Evolutionary conservation across 2,888 invertebrate species (phyloP).

Genomic region (Polymixis lichenea): DNA sequence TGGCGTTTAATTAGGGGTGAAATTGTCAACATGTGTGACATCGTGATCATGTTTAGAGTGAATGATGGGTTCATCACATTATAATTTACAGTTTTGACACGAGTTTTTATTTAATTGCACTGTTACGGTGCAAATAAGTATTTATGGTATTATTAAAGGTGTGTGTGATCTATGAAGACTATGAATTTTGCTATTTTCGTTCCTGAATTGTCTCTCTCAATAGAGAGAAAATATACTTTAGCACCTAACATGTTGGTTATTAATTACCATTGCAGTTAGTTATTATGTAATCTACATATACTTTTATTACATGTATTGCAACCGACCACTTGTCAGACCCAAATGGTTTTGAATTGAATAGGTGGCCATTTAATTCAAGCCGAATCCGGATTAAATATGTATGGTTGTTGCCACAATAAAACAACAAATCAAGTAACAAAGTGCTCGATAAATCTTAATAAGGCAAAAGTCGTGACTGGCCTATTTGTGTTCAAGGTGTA

Average conservation of each 20-base stretch:
- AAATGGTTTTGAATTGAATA: slow-evolving; percentile 59
- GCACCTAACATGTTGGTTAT: slow-evolving; percentile 1
- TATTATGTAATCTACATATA: slow-evolving; percentile 35
- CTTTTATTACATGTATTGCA: slow-evolving; percentile 36
- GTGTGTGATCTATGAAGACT: background rate
- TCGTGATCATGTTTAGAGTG: slow-evolving; percentile 38
- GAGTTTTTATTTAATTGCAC: slow-evolving; percentile 4
- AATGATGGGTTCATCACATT: slow-evolving; percentile 32
- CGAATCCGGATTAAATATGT: slow-evolving; percentile 58
- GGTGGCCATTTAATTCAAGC: slow-evolving; percentile 47
- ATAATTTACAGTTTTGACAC: slow-evolving; percentile 13
- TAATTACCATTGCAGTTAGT: slow-evolving; percentile 9
- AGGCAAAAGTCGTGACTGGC: slow-evolving; percentile 81
- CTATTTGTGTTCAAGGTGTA: slow-evolving; percentile 82
- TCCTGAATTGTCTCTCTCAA: background rate
- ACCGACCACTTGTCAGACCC: slow-evolving; percentile 54
- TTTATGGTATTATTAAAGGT: background rate
- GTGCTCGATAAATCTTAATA: slow-evolving; percentile 78
- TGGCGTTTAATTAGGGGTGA: slow-evolving; percentile 59
- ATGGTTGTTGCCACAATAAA: slow-evolving; percentile 67
- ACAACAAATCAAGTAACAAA: slow-evolving; percentile 74
- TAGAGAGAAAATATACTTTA: background rate
- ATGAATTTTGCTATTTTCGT: background rate
- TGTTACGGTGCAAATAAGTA: slow-evolving; percentile 5
- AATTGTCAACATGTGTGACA: slow-evolving; percentile 51